Base-by-base conservation (phyloP, 2,113 vertebrate genomes). In the Pelecanus crispus region DNA sequence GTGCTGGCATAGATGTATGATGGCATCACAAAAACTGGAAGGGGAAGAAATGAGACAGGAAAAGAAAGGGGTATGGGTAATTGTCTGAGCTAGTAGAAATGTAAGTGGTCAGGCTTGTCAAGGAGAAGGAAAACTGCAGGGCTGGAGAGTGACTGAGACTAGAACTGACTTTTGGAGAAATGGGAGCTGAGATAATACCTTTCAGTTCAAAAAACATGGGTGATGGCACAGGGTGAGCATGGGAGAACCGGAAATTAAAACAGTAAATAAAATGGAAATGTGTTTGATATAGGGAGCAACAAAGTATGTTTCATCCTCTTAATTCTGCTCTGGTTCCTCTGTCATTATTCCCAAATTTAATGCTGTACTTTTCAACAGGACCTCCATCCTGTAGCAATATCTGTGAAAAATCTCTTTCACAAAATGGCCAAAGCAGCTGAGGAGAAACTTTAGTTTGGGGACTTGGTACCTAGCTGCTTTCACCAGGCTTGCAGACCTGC, bases 21-120 rank as follows among this genome's bases (percentile, higher is more conserved):
- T 89, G 84, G 95, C 75, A 82, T 94, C 93, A 91, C 62, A 74
- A 75, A 92, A 88, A 90, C 56, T 97, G 94, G 91, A 97, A 92
- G 73, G 95, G 75, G 86, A 92, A 94, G 90, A 90, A 96, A 95
- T 95, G 80, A 97, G 91, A 97, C 84, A 31, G 91, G 92, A 88
- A 73, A 67, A 86, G 79, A 97, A 95, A 92, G 52, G 85, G 79
- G 87, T 68, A 82, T 81, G 45, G 49, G 85, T 65, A 93, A 90
- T 95, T 91, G 81, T 90, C 86, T 86, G 80, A 96, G 77, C 86
- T 95, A 92, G 94, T 81, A 94, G 95, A 92, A 93, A 96, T 94
- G 58, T 94, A 95, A 95, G 91, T 83, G 87, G 89, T 92, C 95
- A 91, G 81, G 85, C 93, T 94, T 95, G 93, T 95, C 93, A 96